Percentiles rank a stretch among this genome's conserved stretches.
phyloP scores from a whole-genome alignment of 2,888 invertebrate species.

The Heliothis peltigera region DNA sequence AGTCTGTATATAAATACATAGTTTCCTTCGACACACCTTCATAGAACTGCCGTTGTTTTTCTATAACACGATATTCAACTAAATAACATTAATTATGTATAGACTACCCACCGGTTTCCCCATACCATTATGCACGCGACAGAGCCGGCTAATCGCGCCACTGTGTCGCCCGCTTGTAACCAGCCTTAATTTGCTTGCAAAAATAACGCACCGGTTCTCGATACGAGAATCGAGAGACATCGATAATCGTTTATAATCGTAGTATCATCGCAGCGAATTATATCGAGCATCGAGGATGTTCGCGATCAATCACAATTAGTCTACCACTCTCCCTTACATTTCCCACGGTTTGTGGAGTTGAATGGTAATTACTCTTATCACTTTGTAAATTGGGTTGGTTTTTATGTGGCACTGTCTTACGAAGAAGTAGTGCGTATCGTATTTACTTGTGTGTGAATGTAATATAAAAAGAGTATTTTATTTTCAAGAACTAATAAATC shows the following conservation, averaged over 20 bases:
- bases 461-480: constrained; percentile 2
- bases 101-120: background rate
- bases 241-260: constrained; percentile 55
- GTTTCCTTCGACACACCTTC: too few relatives aligned
- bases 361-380: constrained; percentile 25
- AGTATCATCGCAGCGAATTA: constrained; percentile 55
- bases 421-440: background rate
- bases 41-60: background rate
- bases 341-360: constrained; percentile 59
- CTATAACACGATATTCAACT: constrained; percentile 1
- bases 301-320: constrained; percentile 75
- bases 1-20: too few relatives aligned
- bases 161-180: constrained; percentile 17
- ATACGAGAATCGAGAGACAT: constrained; percentile 50
- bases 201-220: constrained; percentile 48
- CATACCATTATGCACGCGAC: constrained; percentile 12
- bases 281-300: constrained; percentile 70
- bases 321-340: constrained; percentile 49
- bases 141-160: constrained; percentile 6
- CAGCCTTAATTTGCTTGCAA: constrained; percentile 38
- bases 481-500: constrained; percentile 2
- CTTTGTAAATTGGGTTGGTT: constrained; percentile 2
- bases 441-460: constrained; percentile 16
- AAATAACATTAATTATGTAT: background rate
- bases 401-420: constrained; percentile 32